Evolutionary conservation across 2,797 vertebrate genomes (phyloP).

Genomic region (Rhabdophis nuchalis): DNA sequence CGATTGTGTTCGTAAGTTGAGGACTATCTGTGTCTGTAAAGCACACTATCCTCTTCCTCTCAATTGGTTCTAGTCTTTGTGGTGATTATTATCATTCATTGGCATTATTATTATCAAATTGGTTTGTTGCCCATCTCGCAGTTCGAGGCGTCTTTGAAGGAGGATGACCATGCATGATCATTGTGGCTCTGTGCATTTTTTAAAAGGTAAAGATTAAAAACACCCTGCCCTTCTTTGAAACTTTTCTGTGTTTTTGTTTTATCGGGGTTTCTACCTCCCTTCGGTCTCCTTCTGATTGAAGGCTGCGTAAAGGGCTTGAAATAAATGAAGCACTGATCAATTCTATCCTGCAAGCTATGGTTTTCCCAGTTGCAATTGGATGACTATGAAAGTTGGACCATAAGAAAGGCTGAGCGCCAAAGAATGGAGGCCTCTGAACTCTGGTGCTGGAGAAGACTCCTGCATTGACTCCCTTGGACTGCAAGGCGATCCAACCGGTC

Average conservation of each 20-base stretch:
- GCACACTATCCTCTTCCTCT: conserved; percentile 46
- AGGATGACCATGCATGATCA: conserved; percentile 47
- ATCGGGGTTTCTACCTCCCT: conserved; percentile 39
- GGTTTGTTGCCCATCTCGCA: no score
- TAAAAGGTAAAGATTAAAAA: conserved; percentile 51
- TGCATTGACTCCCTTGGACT: no score
- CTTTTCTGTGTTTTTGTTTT: conserved; percentile 58
- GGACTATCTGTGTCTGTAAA: conserved; percentile 51
- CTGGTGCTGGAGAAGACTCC: no score
- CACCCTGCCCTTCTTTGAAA: conserved; percentile 50
- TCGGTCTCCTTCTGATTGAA: conserved; percentile 46
- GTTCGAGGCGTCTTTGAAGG: no score
- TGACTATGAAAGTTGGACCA: no score
- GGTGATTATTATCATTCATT: no score
- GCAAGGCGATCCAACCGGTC: no score
- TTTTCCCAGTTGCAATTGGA: no score
- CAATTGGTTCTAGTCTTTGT: conserved; percentile 56
- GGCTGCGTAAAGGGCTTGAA: conserved; percentile 36
- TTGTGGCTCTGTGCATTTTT: conserved; percentile 54
- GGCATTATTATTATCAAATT: no score
- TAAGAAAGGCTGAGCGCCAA: no score
- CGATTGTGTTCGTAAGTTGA: no score
- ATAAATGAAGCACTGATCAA: conserved; percentile 34
- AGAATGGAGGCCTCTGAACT: no score
- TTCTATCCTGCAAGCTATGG: not conserved